phyloP scores from a whole-genome alignment of 1,140 invertebrate genomes.

The Platorchestia sp. region DNA sequence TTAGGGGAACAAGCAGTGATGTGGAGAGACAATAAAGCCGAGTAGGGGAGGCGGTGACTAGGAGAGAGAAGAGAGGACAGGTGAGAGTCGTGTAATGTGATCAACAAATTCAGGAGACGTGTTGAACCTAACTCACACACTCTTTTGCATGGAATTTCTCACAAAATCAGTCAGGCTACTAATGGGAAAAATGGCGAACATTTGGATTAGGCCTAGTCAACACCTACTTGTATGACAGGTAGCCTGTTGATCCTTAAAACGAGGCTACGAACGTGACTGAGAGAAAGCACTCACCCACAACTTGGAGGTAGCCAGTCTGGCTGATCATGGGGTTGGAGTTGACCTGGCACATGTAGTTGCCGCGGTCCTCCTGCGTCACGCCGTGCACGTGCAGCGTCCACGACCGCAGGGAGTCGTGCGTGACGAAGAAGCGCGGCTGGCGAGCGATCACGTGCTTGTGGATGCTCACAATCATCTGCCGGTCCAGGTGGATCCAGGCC shows the following conservation, averaged over 20 bases:
- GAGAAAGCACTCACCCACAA: slow-evolving; percentile 83
- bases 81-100: neutral
- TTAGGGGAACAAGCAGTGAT: neutral
- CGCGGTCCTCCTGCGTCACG: slow-evolving; percentile 89
- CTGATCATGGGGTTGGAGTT: slow-evolving; percentile 97
- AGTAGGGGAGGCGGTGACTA: too few relatives aligned
- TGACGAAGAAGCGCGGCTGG: slow-evolving; percentile 87
- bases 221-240: too few relatives aligned
- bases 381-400: slow-evolving; percentile 90
- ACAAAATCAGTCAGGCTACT: neutral
- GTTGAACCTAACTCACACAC: neutral
- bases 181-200: neutral
- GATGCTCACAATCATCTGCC: slow-evolving; percentile 93
- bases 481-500: slow-evolving; percentile 93
- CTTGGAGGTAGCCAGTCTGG: slow-evolving; percentile 92
- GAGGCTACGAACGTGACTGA: neutral
- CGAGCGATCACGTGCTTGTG: slow-evolving; percentile 91
- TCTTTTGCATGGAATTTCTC: neutral
- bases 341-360: slow-evolving; percentile 88
- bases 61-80: neutral
- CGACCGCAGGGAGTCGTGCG: slow-evolving; percentile 91
- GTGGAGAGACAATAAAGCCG: neutral
- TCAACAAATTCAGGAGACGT: neutral
- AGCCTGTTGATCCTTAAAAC: too few relatives aligned
- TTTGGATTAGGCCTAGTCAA: neutral